Base-by-base conservation (phyloP, 2,113 vertebrate species). In the Triplophysa rosa region DNA sequence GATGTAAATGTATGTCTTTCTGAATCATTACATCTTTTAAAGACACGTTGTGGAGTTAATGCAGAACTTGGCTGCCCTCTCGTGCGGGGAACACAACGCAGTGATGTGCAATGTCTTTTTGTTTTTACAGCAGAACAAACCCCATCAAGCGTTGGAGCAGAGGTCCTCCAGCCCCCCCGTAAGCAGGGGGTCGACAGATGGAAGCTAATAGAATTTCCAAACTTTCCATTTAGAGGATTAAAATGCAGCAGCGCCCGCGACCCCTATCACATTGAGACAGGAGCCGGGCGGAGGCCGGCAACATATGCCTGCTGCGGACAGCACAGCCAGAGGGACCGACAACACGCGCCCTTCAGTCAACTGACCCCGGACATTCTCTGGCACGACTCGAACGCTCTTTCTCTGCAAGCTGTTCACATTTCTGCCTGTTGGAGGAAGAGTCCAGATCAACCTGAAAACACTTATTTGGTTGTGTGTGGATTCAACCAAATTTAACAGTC, bases 201-300 rank as follows among this genome's bases (percentile, higher is more conserved):
- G 86, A 82, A 81, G 77, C 86, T 86, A 85, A 89, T 77, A 82
- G 69, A 80, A 84, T 90, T 90, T 86, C 84, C 79, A 84, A 84
- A 86, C 80, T 84, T 89, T 87, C 83, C 82, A 87, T 87, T 89
- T 81, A 84, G 71, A 71, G 84, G 87, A 87, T 91, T 90, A 86
- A 87, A 86, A 88, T 82, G 79, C 82, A 77, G 56, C 49, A 66
- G 74, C 23, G 71, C 64, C 74, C 77, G 68, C 67, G 82, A 85
- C 82, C 87, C 70, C 67, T 86, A 87, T 89, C 76, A 86, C 86
- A 82, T 82, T 84, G 65, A 76, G 65, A 82, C 80, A 68, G 63
- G 24, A 63, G 71, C 4, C 19, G 79, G 59, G 21, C 52, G 40
- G 73, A 49, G 78, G 71, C 49, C 65, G 23, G 72, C 73, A 84